These are phyloP conservation scores for Tachypleus tridentatus DNA, from an alignment of 1,140 invertebrate species.

Conservation along the genomic window DNA sequence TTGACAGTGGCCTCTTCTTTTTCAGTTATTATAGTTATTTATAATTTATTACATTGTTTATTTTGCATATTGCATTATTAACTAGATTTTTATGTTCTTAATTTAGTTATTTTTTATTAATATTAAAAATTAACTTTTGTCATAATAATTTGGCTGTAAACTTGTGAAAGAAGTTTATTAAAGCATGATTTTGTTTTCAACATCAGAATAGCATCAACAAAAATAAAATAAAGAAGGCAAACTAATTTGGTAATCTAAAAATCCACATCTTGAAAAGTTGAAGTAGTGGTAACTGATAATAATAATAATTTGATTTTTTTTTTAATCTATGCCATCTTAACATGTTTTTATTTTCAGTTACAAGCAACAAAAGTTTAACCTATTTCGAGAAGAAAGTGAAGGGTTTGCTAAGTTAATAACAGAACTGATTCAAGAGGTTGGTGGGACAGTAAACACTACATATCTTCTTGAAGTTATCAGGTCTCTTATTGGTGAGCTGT, in stretches of 20 bases:
- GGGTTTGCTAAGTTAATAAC: conserved; percentile 95
- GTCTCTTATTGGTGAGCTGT: conserved; percentile 68
- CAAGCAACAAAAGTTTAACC: conserved; percentile 97
- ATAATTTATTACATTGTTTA: too few species aligned
- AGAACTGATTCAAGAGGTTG: conserved; percentile 83
- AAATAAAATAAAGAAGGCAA: too few species aligned
- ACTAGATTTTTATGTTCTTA: too few species aligned
- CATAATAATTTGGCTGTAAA: too few species aligned
- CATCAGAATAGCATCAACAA: too few species aligned
- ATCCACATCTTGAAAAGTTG: neutral
- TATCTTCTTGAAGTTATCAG: conserved; percentile 71
- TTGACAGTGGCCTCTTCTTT: too few species aligned
- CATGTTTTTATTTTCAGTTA: conserved; percentile 51
- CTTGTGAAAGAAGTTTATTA: too few species aligned
- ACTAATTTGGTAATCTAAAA: neutral
- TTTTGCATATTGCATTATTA: too few species aligned
- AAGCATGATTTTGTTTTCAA: too few species aligned
- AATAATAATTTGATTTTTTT: conserved; percentile 10
- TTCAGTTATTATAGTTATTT: too few species aligned
- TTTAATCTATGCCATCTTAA: conserved; percentile 3
- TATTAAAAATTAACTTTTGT: too few species aligned
- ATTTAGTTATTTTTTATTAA: too few species aligned
- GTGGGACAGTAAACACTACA: conserved; percentile 44
- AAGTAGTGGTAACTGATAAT: neutral
- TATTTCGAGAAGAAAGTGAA: conserved; percentile 97